Percentiles rank a stretch among this genome's conserved stretches.
phyloP scores from a whole-genome alignment of 1,140 invertebrate species.

The Pseudomyrmex cubaensis region DNA sequence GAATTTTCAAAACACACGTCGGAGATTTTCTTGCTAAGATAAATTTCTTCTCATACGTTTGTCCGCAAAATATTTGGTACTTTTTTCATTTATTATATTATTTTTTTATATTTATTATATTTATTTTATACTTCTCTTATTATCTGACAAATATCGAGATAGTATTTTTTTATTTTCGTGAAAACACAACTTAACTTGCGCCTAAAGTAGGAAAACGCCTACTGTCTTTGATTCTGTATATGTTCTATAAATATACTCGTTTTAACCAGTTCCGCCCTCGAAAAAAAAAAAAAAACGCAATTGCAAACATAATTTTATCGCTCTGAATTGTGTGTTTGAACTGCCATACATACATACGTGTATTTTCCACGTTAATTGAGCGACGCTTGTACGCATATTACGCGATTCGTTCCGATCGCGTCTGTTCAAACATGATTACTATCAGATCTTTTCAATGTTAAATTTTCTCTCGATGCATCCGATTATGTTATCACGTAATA shows the following conservation, averaged over 20 bases:
- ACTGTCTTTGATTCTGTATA: not conserved
- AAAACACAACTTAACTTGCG: not conserved
- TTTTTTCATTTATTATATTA: too few relatives aligned
- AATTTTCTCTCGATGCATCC: slow-evolving; percentile 36
- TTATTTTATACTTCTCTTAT: not conserved
- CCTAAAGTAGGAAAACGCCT: not conserved
- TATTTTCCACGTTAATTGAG: slow-evolving; percentile 12
- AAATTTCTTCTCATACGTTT: too few relatives aligned
- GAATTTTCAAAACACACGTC: too few relatives aligned
- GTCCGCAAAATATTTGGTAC: too few relatives aligned
- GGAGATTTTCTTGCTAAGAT: too few relatives aligned
- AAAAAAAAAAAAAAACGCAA: slow-evolving; percentile 1
- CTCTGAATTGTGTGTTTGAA: slow-evolving; percentile 6
- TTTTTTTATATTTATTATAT: too few relatives aligned
- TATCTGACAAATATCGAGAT: not conserved
- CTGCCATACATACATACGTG: not conserved
- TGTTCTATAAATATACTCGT: not conserved
- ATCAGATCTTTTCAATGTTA: slow-evolving; percentile 5
- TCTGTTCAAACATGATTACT: slow-evolving; percentile 34
- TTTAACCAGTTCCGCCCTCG: not conserved
- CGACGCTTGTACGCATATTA: not conserved
- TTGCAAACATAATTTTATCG: not conserved
- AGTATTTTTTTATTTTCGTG: not conserved
- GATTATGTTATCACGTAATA: slow-evolving; percentile 33
- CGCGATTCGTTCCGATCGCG: not conserved